Conservation (phyloP, 2,113 vertebrate genomes). For the Oncorhynchus nerka region DNA sequence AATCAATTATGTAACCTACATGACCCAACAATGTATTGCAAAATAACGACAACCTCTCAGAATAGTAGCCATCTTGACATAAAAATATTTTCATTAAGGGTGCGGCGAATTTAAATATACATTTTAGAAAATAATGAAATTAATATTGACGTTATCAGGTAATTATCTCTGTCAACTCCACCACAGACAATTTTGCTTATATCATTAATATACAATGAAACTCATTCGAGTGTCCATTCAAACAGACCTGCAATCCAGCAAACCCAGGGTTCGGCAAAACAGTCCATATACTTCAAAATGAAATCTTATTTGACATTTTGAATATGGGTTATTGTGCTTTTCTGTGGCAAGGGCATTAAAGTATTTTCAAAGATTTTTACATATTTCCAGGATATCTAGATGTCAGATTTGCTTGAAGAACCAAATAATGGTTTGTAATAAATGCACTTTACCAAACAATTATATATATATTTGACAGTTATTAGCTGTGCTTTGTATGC, state of each 20-base stretch:
- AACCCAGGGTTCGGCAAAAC: too few relatives aligned
- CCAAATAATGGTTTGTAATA: not conserved
- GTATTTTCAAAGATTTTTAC: not conserved
- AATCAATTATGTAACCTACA: constrained; percentile 2
- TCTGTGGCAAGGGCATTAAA: not conserved
- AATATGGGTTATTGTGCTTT: too few relatives aligned
- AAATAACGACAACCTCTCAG: not conserved
- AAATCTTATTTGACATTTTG: too few relatives aligned
- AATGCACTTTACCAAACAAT: not conserved
- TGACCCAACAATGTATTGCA: not conserved
- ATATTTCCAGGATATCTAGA: not conserved
- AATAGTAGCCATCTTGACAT: not conserved
- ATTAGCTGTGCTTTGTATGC: constrained; percentile 5
- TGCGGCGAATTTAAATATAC: not conserved
- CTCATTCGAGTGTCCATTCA: not conserved
- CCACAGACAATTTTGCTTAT: not conserved
- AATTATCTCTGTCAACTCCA: too few relatives aligned
- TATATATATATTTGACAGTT: not conserved
- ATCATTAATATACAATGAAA: not conserved
- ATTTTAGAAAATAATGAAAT: not conserved
- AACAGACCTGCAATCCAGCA: too few relatives aligned
- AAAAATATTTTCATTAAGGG: not conserved
- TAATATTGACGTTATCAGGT: too few relatives aligned
- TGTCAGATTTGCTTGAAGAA: not conserved
- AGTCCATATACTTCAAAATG: too few relatives aligned